Percentiles rank a stretch among this genome's conserved stretches.
These are phyloP conservation scores for Melieria picta DNA, from an alignment of 2,888 invertebrate species.

Conservation along the genomic window DNA sequence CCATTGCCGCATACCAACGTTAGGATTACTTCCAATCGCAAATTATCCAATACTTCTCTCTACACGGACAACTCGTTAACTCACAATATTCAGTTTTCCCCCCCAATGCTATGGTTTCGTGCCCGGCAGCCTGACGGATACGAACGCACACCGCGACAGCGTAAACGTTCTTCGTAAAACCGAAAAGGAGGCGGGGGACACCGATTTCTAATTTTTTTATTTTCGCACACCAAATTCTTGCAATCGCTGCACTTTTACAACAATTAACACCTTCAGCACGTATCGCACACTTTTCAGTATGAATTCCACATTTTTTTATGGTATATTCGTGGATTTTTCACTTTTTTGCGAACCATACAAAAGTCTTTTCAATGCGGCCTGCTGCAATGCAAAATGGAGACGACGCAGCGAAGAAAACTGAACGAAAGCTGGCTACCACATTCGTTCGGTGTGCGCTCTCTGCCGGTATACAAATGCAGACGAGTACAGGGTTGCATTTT, in stretches of 20 bases:
- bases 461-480: constrained; percentile 4
- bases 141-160: constrained; percentile 28
- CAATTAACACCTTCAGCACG: constrained; percentile 8
- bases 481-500: no score
- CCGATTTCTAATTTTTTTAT: constrained; percentile 15
- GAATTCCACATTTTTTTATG: constrained; percentile 16
- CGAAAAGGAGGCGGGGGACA: constrained; percentile 27
- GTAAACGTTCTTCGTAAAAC: constrained; percentile 9
- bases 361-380: constrained; percentile 49
- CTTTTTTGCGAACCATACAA: constrained; percentile 29
- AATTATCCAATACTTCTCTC: neutral
- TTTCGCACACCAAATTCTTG: constrained; percentile 16
- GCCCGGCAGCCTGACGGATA: constrained; percentile 24
- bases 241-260: constrained; percentile 2
- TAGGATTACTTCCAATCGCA: neutral
- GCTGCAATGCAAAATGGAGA: constrained; percentile 54
- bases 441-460: constrained; percentile 22
- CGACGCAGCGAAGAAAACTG: constrained; percentile 48
- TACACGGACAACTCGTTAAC: neutral
- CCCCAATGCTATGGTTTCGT: neutral
- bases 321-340: constrained; percentile 1
- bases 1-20: no score
- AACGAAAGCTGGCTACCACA: constrained; percentile 38
- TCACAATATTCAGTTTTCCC: neutral
- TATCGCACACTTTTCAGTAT: neutral